phyloP scores from a whole-genome alignment of 2,888 invertebrate species.

The Mythimna lalbum region DNA sequence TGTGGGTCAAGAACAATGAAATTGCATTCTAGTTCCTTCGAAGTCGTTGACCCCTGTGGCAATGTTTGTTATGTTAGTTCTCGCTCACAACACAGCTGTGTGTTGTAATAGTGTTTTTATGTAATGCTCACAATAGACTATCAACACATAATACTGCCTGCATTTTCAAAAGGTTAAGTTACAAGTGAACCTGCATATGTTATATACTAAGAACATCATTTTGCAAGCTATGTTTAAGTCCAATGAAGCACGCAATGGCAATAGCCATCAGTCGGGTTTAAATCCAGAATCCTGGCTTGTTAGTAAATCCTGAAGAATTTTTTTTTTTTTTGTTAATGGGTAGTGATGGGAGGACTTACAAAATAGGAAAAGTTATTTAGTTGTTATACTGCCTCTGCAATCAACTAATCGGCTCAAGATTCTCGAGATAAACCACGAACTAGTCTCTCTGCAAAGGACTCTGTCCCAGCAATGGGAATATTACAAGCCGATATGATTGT shows the following conservation, averaged over 20 bases:
- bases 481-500: background rate
- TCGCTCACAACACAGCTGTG: constrained; percentile 4
- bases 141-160: too few relatives aligned
- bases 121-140: constrained; percentile 4
- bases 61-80: constrained; percentile 36
- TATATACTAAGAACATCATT: too few relatives aligned
- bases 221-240: too few relatives aligned
- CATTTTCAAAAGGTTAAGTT: too few relatives aligned
- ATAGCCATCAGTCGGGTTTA: too few relatives aligned
- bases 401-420: background rate
- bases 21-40: background rate
- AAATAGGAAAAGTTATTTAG: background rate
- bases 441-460: background rate
- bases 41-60: constrained; percentile 28
- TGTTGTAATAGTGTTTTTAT: background rate
- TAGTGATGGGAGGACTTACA: too few relatives aligned
- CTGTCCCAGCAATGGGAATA: background rate
- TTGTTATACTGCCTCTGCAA: background rate
- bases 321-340: too few relatives aligned
- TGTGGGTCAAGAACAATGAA: constrained; percentile 3
- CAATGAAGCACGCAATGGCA: too few relatives aligned
- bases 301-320: too few relatives aligned
- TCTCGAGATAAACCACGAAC: background rate
- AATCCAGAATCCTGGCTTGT: too few relatives aligned
- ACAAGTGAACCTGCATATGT: too few relatives aligned